A percentile compares a stretch with the other conserved stretches of the same genome.
Evolutionary conservation across 1,140 invertebrate species (phyloP).

Genomic region (Holcopasites calliopsidis): DNA sequence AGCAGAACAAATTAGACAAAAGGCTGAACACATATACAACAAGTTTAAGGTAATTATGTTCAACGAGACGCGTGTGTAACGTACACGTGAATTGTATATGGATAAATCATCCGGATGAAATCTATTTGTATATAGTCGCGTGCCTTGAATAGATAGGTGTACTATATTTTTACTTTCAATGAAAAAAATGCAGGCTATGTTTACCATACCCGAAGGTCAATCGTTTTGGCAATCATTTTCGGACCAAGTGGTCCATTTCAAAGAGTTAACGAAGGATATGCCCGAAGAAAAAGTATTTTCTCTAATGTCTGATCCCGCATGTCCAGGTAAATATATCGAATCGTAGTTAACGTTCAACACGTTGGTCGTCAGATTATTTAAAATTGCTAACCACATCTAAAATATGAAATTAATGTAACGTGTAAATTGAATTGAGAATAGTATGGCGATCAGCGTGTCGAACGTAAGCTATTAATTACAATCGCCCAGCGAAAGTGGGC

Average conservation of each 20-base stretch:
- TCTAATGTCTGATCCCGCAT: constrained; percentile 77
- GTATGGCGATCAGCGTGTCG: not conserved
- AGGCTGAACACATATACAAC: constrained; percentile 84
- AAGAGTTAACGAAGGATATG: constrained; percentile 81
- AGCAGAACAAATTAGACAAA: constrained; percentile 84
- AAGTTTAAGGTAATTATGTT: constrained; percentile 81
- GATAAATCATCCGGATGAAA: not conserved
- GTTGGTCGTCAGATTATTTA: not conserved
- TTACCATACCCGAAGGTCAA: constrained; percentile 78
- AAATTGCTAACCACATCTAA: not conserved
- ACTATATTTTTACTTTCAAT: constrained; percentile 49
- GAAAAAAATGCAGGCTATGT: constrained; percentile 72
- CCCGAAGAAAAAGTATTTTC: constrained; percentile 80
- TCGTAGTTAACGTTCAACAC: not conserved
- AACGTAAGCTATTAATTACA: not conserved
- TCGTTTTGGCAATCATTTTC: constrained; percentile 83
- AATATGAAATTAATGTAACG: not conserved
- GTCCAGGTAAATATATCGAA: constrained; percentile 66
- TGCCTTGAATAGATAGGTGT: not conserved
- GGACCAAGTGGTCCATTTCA: constrained; percentile 81
- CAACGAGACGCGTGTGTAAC: constrained; percentile 7
- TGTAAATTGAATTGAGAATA: not conserved
- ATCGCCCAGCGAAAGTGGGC: not conserved
- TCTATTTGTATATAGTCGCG: not conserved
- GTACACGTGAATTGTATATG: constrained; percentile 11